Percentiles rank a stretch among this genome's conserved stretches.
phyloP scores from a whole-genome alignment of 2,888 invertebrate species.

The Altica lythri region DNA sequence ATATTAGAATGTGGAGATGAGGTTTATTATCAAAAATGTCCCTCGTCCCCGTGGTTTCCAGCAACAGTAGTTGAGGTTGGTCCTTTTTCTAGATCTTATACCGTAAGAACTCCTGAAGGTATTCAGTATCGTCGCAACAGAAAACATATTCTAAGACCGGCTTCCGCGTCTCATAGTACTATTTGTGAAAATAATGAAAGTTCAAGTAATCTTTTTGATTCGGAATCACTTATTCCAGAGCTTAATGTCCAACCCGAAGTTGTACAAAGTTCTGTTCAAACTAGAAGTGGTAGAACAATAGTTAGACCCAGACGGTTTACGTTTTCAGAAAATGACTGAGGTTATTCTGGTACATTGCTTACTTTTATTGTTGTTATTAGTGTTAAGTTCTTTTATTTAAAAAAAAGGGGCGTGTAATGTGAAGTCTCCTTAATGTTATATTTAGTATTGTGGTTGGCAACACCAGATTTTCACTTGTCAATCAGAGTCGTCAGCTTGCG shows the following conservation, averaged over 20 bases:
- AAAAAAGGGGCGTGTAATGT: not conserved
- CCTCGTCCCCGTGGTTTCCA: not conserved
- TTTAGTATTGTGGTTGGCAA: not conserved
- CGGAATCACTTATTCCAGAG: not conserved
- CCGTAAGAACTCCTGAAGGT: not conserved
- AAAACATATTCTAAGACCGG: not conserved
- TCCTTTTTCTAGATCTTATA: slow-evolving; percentile 2
- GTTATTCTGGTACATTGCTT: not conserved
- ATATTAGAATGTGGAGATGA: slow-evolving; percentile 1
- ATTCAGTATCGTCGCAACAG: not conserved
- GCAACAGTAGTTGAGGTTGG: slow-evolving; percentile 1
- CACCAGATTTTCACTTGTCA: too few species aligned
- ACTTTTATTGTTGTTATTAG: not conserved
- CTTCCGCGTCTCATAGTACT: not conserved
- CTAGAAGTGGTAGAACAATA: slow-evolving; percentile 1
- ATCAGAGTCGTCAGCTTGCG: too few species aligned
- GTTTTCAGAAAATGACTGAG: slow-evolving; percentile 1
- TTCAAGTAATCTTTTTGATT: not conserved
- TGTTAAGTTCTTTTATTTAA: not conserved
- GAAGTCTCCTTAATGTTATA: not conserved
- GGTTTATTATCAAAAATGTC: slow-evolving; percentile 1
- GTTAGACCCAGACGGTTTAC: not conserved
- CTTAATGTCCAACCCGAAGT: not conserved
- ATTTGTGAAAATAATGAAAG: not conserved
- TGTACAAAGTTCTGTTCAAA: not conserved